phyloP scores from a whole-genome alignment of 2,113 vertebrate genomes.

The Atrichornis clamosus region DNA sequence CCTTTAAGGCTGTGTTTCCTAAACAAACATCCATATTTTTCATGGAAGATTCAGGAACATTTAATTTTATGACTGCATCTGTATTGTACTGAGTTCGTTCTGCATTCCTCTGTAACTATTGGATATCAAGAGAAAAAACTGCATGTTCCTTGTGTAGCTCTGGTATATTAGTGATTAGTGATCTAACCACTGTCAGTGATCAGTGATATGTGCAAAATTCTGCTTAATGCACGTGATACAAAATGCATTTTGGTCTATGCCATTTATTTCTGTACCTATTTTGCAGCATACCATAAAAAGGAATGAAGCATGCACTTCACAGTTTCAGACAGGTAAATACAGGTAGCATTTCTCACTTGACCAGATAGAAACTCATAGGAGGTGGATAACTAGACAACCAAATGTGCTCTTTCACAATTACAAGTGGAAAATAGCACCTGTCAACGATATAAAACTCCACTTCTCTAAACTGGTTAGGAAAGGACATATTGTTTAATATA shows the following conservation, averaged over 20 bases:
- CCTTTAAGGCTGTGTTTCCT: not conserved
- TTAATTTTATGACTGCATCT: not conserved
- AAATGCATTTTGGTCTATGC: not conserved
- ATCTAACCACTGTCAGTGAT: not conserved
- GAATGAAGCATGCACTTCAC: not conserved
- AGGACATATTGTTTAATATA: not conserved
- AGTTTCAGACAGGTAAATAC: conserved; percentile 32
- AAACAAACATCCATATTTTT: not conserved
- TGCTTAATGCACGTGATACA: not conserved
- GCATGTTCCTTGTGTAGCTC: not conserved
- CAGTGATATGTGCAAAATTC: not conserved
- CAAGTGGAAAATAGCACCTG: conserved; percentile 20
- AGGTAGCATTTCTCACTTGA: conserved; percentile 23
- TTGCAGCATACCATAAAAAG: not conserved
- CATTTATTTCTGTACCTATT: not conserved
- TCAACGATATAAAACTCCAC: not conserved
- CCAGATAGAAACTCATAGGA: conserved; percentile 17
- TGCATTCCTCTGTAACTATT: rapidly evolving
- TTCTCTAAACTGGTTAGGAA: conserved; percentile 39
- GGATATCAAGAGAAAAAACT: not conserved
- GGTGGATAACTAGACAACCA: not conserved
- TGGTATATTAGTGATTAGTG: not conserved
- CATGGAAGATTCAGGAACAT: not conserved
- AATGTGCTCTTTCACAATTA: conserved; percentile 9
- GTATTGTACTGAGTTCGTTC: not conserved